Percentiles rank a stretch among this genome's conserved stretches.
These are phyloP conservation scores for Hestina assimilis DNA, from an alignment of 1,140 invertebrate species.

Conservation along the genomic window DNA sequence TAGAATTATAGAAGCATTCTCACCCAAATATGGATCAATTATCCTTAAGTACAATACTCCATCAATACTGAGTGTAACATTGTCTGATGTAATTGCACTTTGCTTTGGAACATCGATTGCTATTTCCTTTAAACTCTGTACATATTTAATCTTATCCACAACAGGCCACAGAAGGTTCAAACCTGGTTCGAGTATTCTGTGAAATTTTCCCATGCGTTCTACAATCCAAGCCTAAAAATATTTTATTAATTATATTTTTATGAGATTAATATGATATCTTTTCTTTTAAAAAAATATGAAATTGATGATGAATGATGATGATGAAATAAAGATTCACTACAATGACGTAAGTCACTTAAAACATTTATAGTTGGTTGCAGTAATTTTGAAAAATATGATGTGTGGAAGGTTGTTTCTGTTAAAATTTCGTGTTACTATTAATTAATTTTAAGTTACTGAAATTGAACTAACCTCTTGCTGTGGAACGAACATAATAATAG, in stretches of 20 bases:
- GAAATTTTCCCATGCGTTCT: constrained; percentile 98
- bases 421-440: too few species aligned
- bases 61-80: constrained; percentile 97
- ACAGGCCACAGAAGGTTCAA: constrained; percentile 96
- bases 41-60: constrained; percentile 98
- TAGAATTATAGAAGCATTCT: constrained; percentile 81
- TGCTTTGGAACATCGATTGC: constrained; percentile 99
- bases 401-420: too few species aligned
- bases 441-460: background rate
- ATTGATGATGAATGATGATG: too few species aligned
- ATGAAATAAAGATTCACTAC: too few species aligned
- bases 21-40: constrained; percentile 92
- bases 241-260: background rate
- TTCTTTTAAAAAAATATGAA: too few species aligned
- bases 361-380: too few species aligned
- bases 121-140: constrained; percentile 99
- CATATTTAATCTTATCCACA: constrained; percentile 97
- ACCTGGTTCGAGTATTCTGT: constrained; percentile 95
- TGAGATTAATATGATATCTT: too few species aligned
- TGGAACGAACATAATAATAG: constrained; percentile 97
- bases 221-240: constrained; percentile 94
- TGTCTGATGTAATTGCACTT: constrained; percentile 98
- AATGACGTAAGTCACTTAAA: too few species aligned
- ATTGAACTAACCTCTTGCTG: constrained; percentile 92
- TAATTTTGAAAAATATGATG: too few species aligned